Evolutionary conservation across 2,888 invertebrate genomes (phyloP), one percentile per base, ranked within the genome.

Genomic region (Agonum fuliginosum): DNA sequence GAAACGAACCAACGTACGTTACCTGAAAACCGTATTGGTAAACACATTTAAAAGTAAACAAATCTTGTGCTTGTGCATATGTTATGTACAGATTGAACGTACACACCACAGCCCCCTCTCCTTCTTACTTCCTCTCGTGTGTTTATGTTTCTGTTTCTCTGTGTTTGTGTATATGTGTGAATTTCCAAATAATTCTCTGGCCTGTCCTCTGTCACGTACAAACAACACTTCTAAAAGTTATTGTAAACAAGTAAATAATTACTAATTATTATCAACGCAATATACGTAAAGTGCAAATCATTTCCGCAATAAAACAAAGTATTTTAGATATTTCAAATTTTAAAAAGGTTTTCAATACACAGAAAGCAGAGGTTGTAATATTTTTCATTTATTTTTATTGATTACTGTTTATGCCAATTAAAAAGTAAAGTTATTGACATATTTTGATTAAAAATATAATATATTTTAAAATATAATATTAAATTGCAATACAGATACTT

Each of bases 11-110:
- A 34, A 8, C 19, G 20, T 12, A 48, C 37, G 37, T 67, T 67
- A 69, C 69, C 69, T 69, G 69, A 69, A 43, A 69, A 69, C 41
- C 43, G 69, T 69, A 69, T 69, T 71, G 27, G 71, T 71, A 71
- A 71, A 71, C 71, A 71, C 27, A 71, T 71, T 71, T 71, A 51
- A 71, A 51, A 71, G 51, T 51, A 71, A 71, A 71, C 71, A 71
- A 71, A 71, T 27, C 43, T 41, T 69, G 67, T 22, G 48, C 51
- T 69, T 69, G 69, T 69, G 41, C 43, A 69, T 46, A 34, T 34
- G 62, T 30, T 30, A 62, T 34, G 62, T 62, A 14, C 34, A 54
- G 20, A 54, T 24, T 20, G 24, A 20, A 8, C 54, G n/a, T 54
- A 20, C 22, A 20, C 43, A 14, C 19, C 22, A 20, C 43, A 14